Evolutionary conservation across 2,888 invertebrate species (phyloP).

Genomic region (Alloplasta piceator): DNA sequence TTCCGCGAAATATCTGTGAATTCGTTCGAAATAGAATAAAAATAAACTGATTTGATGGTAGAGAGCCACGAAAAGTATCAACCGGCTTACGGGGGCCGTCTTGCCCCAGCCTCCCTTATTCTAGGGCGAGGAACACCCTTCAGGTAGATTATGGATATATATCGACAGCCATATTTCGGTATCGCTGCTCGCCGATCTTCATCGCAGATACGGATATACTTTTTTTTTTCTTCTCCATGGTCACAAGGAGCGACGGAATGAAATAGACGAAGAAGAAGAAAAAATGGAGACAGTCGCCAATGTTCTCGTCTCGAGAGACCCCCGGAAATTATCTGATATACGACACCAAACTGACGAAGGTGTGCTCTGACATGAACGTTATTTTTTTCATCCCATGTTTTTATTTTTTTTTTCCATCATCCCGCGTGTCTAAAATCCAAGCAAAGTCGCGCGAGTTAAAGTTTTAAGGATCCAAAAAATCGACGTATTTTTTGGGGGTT

Average conservation of each 20-base stretch:
- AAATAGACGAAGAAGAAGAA: slow-evolving; percentile 19
- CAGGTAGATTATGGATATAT: slow-evolving; percentile 23
- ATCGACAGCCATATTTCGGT: slow-evolving; percentile 28
- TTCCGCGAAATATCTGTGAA: too few species aligned
- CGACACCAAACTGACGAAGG: slow-evolving; percentile 54
- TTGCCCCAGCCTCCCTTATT: too few species aligned
- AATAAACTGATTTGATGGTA: too few species aligned
- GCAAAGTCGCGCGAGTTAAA: slow-evolving; percentile 1
- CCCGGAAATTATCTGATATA: slow-evolving; percentile 59
- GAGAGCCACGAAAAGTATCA: too few species aligned
- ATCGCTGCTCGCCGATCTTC: slow-evolving; percentile 50
- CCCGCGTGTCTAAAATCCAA: not conserved
- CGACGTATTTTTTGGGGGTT: too few species aligned
- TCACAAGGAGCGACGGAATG: slow-evolving; percentile 37
- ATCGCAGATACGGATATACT: slow-evolving; percentile 41
- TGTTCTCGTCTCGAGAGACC: slow-evolving; percentile 28
- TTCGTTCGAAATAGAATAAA: too few species aligned
- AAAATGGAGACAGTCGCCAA: slow-evolving; percentile 48
- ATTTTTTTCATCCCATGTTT: slow-evolving; percentile 1
- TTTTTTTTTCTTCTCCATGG: slow-evolving; percentile 42
- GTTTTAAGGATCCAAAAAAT: not conserved
- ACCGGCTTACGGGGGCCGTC: too few species aligned
- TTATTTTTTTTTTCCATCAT: not conserved
- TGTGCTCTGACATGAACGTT: slow-evolving; percentile 32
- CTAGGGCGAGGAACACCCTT: slow-evolving; percentile 21